Percentiles rank a stretch among this genome's conserved stretches.
These are phyloP conservation scores for Heptranchias perlo DNA, from an alignment of 2,113 vertebrate genomes.

Conservation along the genomic window DNA sequence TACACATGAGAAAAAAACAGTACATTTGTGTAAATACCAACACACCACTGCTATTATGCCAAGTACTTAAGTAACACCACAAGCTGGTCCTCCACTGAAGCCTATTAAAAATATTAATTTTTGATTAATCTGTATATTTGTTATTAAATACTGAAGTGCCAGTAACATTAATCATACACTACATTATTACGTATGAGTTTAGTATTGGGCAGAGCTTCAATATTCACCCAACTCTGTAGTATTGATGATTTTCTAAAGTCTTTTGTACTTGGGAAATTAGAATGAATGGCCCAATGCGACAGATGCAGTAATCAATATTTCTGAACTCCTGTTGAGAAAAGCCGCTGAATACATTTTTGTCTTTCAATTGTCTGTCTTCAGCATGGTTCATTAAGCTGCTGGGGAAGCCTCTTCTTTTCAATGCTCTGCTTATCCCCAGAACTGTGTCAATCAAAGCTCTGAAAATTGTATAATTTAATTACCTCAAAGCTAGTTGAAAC, in stretches of 20 bases:
- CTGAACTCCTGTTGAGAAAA: neutral
- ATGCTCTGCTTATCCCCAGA: neutral
- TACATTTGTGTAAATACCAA: neutral
- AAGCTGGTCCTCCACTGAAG: neutral
- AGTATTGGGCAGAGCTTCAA: neutral
- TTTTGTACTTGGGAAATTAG: neutral
- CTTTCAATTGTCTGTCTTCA: neutral
- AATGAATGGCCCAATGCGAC: neutral
- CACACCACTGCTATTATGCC: neutral
- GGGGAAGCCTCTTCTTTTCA: neutral
- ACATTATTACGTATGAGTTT: neutral
- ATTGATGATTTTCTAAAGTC: neutral
- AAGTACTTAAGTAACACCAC: neutral
- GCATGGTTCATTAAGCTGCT: neutral
- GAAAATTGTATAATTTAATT: neutral
- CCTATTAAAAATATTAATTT: neutral
- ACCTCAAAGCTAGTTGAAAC: neutral
- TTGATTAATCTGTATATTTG: neutral
- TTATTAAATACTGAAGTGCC: neutral
- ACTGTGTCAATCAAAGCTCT: neutral
- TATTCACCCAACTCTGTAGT: neutral
- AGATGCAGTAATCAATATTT: neutral
- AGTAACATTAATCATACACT: neutral
- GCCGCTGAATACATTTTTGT: neutral
- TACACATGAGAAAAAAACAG: neutral